Base-by-base conservation (phyloP, 2,888 invertebrate species). In the Drosophila multiciliata region DNA sequence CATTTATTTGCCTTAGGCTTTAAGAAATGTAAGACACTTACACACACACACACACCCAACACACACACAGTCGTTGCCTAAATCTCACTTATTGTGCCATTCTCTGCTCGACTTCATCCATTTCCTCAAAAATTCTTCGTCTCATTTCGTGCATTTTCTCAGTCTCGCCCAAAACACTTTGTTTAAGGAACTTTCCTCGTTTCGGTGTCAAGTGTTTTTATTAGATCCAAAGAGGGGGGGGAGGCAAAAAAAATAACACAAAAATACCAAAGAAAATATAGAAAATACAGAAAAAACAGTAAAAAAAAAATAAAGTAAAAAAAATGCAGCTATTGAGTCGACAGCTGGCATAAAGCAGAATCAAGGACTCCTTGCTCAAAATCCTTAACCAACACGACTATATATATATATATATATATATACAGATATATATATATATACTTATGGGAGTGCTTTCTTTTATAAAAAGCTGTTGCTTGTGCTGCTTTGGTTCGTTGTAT, bases 141-240 rank as follows among this genome's bases (percentile, higher is more conserved):
- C 60, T 54, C 59, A 36, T 70, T 71, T 71, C 48, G 57, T 48
- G 57, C 40, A 35, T 23, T 33, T 12, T 54, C 29, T 7, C 65
- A 61, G 58, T 57, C 49, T 67, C 55, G 29, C 58, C 33, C 64
- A 60, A 66, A 66, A 55, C 75, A 75, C 69, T 82, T 85, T 77
- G 77, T 71, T 76, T 65, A 75, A 75, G 82, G 53, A 84, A 84
- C 80, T 82, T 80, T 78, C 60, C 80, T 80, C 68, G 76, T 83
- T 85, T 80, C 68, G 79, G 86, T 84, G 86, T 85, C 83, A 84
- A 84, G 86, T 85, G 83, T 75, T 85, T 84, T 83, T 85, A 83
- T 81, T 81, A 75, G 76, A 70, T 66, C 45, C 64, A 60, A 60
- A 66, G 68, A 54, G 59, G 36, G 32, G 32, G 26, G n/a, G 32